These are phyloP conservation scores for Anomalospiza imberbis DNA, from an alignment of 2,797 vertebrate genomes.

Conservation along the genomic window DNA sequence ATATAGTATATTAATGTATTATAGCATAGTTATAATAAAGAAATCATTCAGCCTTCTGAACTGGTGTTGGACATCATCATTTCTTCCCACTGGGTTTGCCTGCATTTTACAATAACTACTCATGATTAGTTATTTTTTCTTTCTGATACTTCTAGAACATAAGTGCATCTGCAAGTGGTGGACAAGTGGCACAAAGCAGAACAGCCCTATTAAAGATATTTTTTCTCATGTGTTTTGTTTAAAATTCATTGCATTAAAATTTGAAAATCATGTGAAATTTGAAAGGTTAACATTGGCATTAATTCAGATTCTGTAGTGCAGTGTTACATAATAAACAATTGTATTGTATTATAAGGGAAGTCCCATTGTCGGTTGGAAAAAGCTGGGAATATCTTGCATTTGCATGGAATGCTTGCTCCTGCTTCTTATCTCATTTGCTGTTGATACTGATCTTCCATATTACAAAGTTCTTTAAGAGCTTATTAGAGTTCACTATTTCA, in stretches of 20 bases:
- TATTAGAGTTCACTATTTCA: not conserved
- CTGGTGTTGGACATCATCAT: too few relatives aligned
- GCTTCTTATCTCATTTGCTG: not conserved
- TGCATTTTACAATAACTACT: too few relatives aligned
- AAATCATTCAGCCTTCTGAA: too few relatives aligned
- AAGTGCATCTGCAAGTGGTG: not conserved
- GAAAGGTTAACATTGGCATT: not conserved
- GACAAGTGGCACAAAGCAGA: not conserved
- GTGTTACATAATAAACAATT: constrained; percentile 1
- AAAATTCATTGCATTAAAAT: not conserved
- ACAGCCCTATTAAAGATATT: not conserved
- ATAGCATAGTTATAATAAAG: too few relatives aligned
- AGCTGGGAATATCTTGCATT: not conserved
- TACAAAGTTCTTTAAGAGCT: not conserved
- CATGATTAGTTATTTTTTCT: not conserved
- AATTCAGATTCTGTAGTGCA: constrained; percentile 10
- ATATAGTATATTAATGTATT: too few relatives aligned
- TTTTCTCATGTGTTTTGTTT: not conserved
- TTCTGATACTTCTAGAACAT: not conserved
- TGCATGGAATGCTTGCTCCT: not conserved
- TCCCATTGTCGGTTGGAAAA: not conserved
- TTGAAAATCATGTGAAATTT: not conserved
- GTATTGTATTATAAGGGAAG: not conserved
- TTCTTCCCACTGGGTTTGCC: too few relatives aligned
- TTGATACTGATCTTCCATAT: not conserved